phyloP scores from a whole-genome alignment of 2,797 vertebrate genomes.

The Betta splendens region DNA sequence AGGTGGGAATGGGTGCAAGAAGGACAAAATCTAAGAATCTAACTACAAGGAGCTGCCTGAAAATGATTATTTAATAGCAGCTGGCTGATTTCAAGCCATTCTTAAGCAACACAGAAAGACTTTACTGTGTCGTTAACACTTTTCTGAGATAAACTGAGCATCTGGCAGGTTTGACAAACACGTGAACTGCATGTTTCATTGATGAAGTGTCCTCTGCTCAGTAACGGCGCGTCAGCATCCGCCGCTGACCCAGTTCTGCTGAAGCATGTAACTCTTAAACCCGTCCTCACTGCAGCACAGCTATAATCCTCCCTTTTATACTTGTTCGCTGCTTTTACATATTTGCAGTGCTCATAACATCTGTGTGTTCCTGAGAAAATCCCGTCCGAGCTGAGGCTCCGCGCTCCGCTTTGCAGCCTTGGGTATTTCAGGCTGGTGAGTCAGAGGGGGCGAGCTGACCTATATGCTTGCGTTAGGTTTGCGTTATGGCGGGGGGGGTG shows the following conservation, averaged over 20 bases:
- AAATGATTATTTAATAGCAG: neutral
- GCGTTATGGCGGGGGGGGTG: slow-evolving; percentile 54
- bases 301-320: slow-evolving; percentile 39
- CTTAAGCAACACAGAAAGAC: no score
- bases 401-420: slow-evolving; percentile 50
- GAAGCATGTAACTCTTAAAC: slow-evolving; percentile 29
- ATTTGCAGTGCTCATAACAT: slow-evolving; percentile 52
- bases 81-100: no score
- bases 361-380: slow-evolving; percentile 63
- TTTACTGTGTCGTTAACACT: neutral
- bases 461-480: slow-evolving; percentile 62
- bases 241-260: slow-evolving; percentile 48
- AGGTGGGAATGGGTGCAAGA: slow-evolving; percentile 11
- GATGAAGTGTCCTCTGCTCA: slow-evolving; percentile 38
- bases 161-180: slow-evolving; percentile 18
- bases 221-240: slow-evolving; percentile 33
- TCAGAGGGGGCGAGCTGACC: slow-evolving; percentile 56
- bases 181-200: slow-evolving; percentile 32
- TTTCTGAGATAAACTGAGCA: slow-evolving; percentile 20
- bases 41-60: no score
- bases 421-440: slow-evolving; percentile 53
- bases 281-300: slow-evolving; percentile 24
- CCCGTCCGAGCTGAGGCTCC: slow-evolving; percentile 58
- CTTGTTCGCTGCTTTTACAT: slow-evolving; percentile 40
- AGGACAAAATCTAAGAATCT: no score